A percentile compares a stretch with the other conserved stretches of the same genome.
phyloP scores from a whole-genome alignment of 2,888 invertebrate genomes.

The Apodemia mormo region DNA sequence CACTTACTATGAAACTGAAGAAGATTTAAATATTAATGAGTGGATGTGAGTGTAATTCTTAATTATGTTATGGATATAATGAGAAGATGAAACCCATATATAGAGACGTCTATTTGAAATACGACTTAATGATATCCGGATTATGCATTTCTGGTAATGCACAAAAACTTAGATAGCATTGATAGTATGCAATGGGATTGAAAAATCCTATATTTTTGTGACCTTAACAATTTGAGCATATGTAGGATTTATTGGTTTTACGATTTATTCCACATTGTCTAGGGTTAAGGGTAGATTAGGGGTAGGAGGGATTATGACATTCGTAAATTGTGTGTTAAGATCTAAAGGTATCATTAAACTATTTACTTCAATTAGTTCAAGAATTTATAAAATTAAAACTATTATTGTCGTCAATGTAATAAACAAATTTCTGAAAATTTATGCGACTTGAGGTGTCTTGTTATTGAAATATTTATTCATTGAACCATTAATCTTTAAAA shows the following conservation, averaged over 20 bases:
- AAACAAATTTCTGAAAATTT: too few species aligned
- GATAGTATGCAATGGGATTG: background rate
- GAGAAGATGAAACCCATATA: background rate
- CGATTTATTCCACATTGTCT: constrained; percentile 1
- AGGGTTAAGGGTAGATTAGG: constrained; percentile 9
- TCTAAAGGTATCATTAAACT: background rate
- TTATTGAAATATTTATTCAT: too few species aligned
- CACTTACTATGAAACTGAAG: background rate
- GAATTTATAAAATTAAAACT: too few species aligned
- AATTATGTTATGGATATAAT: background rate
- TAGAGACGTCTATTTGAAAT: background rate
- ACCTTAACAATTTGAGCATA: background rate
- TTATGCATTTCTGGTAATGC: background rate
- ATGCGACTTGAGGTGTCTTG: too few species aligned
- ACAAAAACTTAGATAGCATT: constrained; percentile 1
- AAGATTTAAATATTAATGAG: constrained; percentile 1
- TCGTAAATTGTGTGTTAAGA: background rate
- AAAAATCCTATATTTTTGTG: background rate
- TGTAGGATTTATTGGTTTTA: background rate
- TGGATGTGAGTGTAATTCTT: background rate
- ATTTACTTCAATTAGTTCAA: too few species aligned
- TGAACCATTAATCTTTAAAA: too few species aligned
- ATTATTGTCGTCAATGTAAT: too few species aligned
- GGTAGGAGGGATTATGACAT: background rate
- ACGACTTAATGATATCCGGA: background rate